phyloP scores from a whole-genome alignment of 53 echinoderm and acorn worm genomes.

The Hippasteria phrygiana region DNA sequence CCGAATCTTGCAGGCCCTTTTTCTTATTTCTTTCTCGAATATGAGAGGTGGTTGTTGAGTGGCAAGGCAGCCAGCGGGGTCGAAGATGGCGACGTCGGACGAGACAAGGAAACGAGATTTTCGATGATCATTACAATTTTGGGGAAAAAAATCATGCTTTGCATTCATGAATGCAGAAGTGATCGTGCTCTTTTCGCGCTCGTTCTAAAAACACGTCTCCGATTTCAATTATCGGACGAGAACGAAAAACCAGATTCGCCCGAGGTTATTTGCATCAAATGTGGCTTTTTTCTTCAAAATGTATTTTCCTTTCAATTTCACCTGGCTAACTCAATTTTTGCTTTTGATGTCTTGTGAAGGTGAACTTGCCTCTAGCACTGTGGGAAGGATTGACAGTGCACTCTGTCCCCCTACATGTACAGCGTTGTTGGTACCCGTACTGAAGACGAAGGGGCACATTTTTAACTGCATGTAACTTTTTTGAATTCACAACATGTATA shows the following conservation, averaged over 20 bases:
- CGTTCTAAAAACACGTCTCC: background rate
- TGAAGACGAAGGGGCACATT: too few species aligned
- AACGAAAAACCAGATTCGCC: background rate
- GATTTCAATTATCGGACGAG: background rate
- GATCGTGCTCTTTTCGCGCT: background rate
- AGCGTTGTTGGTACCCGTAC: too few species aligned
- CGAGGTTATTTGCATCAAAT: background rate
- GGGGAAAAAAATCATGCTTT: background rate
- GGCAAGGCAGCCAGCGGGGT: background rate
- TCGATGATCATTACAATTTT: too few species aligned
- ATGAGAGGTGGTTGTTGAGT: background rate
- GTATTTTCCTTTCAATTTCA: background rate
- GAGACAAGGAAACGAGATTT: background rate
- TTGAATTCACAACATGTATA: too few species aligned
- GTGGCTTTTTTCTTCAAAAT: background rate
- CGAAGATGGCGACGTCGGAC: background rate
- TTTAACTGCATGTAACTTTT: too few species aligned
- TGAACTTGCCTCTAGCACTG: background rate
- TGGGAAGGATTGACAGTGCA: background rate
- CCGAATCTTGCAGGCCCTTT: background rate
- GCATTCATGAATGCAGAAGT: background rate
- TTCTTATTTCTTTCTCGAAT: background rate
- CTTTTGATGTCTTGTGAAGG: background rate
- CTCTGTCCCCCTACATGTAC: background rate
- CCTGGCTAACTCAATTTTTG: background rate